A percentile compares a stretch with the other conserved stretches of the same genome.
Evolutionary conservation across 2,113 vertebrate genomes (phyloP).

Genomic region (Pterocles gutturalis): DNA sequence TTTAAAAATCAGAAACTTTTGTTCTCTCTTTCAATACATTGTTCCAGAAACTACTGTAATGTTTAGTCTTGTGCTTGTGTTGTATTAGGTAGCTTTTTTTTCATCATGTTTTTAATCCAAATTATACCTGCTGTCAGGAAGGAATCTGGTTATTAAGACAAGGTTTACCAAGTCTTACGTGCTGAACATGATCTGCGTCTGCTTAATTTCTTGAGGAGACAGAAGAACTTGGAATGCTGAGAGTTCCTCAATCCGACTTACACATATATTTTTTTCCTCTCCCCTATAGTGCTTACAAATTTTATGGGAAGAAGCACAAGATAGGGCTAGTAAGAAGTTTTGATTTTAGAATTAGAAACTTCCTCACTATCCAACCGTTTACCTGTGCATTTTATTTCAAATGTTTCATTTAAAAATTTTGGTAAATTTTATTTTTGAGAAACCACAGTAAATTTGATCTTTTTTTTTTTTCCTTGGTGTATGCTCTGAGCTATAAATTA

Average conservation of each 20-base stretch:
- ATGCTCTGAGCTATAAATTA: not conserved
- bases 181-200: not conserved
- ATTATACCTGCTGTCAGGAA: not conserved
- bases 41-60: not conserved
- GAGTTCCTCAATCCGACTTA: not conserved
- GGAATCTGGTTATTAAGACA: not conserved
- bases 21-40: not conserved
- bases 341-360: not conserved
- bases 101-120: not conserved
- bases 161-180: not conserved
- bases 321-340: not conserved
- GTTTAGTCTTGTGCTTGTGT: not conserved
- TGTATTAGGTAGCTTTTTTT: not conserved
- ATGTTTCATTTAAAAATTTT: not conserved
- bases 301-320: not conserved
- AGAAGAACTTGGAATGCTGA: not conserved
- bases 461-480: not conserved
- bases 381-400: not conserved
- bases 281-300: not conserved
- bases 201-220: not conserved
- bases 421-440: not conserved
- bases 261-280: not conserved
- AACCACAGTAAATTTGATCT: not conserved
- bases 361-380: not conserved
- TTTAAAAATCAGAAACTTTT: not conserved